Percentiles rank a stretch among this genome's conserved stretches.
Evolutionary conservation across 2,113 vertebrate species (phyloP).

Genomic region (Actenoides lindsayi): DNA sequence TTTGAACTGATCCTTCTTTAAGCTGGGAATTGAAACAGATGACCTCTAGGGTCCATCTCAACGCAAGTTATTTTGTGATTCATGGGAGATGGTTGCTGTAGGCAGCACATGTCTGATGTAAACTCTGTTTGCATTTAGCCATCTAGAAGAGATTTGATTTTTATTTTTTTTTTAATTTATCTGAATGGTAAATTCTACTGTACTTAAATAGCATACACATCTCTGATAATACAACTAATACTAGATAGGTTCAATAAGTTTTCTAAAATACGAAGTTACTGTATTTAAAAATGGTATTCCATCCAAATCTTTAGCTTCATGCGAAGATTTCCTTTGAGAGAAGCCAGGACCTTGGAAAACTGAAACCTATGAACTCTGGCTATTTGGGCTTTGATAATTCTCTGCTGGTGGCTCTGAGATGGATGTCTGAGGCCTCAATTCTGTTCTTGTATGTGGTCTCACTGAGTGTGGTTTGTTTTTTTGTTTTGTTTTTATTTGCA

Average conservation of each 20-base stretch:
- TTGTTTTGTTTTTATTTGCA: background rate
- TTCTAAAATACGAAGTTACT: background rate
- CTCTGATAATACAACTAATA: background rate
- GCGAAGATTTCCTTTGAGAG: background rate
- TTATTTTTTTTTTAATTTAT: background rate
- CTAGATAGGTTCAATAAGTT: background rate
- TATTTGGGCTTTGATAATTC: background rate
- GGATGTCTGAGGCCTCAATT: background rate
- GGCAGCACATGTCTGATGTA: background rate
- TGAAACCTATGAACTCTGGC: background rate
- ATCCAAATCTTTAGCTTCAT: background rate
- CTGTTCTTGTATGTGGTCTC: background rate
- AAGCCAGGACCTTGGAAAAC: background rate
- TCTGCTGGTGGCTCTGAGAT: background rate
- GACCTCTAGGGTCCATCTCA: background rate
- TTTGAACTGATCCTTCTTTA: background rate
- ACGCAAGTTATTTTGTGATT: background rate
- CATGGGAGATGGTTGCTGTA: background rate
- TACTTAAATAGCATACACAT: background rate
- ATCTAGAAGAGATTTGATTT: background rate
- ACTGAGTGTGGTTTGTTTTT: background rate
- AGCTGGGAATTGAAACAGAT: background rate
- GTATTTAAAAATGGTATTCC: background rate
- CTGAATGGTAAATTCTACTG: background rate
- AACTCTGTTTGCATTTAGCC: background rate